Evolutionary conservation across 1,140 invertebrate genomes (phyloP), one percentile per base, ranked within the genome.

Genomic region (Drosophila guanche): DNA sequence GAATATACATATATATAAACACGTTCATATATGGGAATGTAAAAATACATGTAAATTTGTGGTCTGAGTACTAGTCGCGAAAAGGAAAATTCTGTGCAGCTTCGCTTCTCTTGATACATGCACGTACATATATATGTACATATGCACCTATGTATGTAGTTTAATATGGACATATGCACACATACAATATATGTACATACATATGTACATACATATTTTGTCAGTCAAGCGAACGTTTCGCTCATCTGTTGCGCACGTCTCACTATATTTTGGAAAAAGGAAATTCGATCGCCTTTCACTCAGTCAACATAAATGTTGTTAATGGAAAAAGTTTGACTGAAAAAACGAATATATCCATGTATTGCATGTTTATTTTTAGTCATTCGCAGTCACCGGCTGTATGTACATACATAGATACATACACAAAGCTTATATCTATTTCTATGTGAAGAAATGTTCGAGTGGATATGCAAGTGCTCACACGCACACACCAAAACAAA

Each of bases 301-400:
- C 66, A 57, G 53, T 76, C 53, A 59, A 47, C 61, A 76, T 68
- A 55, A 76, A 76, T 57, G 46, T 62, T 80, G 50, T 67, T 62
- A 74, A 86, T 80, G 68, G 80, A 84, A 79, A 76, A 71, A 46
- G 72, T 58, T 75, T 75, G 60, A 76, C 70, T 51, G 71, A 52
- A 74, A 43, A 65, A 74, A 73, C 42, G 70, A 86, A 70, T 47
- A 70, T 47, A 66, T 74, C 76, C 66, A 86, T 83, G 76, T 86
- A 75, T 66, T 86, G 75, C 48, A 48, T 54, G 57, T 86, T 74
- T 85, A 85, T 85, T 85, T 85, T 80, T 85, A 85, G 80, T 58
- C 43, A 33, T 62, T 74, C 33, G 60, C 59, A 86, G 76, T 86
- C 80, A 85, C 77, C 57, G 68, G 60, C 65, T 80, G 27, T 61